These are phyloP conservation scores for Glossophaga mutica DNA, from an alignment of 2,797 vertebrate genomes.

Conservation along the genomic window DNA sequence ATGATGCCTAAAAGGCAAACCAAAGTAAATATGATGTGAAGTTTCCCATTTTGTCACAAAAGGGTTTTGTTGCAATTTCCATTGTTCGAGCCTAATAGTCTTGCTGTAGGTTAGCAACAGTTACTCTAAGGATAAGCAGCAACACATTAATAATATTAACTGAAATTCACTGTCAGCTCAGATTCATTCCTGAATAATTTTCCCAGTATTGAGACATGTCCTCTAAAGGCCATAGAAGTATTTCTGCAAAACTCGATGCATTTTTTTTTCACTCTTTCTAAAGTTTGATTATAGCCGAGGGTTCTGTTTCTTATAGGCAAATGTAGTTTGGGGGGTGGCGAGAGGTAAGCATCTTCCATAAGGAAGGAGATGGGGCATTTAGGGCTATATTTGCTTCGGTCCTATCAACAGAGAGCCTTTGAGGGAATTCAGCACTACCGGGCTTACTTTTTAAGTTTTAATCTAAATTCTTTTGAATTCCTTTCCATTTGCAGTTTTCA, in stretches of 20 bases:
- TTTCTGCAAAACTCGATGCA: constrained; percentile 66
- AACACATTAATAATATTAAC: constrained; percentile 33
- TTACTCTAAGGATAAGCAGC: background rate
- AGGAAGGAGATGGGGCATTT: constrained; percentile 73
- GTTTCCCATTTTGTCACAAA: constrained; percentile 26
- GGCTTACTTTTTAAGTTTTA: constrained; percentile 77
- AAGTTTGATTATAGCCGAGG: constrained; percentile 18
- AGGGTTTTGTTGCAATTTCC: constrained; percentile 46
- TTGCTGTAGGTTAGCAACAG: constrained; percentile 26
- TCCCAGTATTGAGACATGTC: constrained; percentile 66
- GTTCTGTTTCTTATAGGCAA: constrained; percentile 68
- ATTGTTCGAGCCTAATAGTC: constrained; percentile 1
- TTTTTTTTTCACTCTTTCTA: constrained; percentile 58
- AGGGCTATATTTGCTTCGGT: constrained; percentile 78
- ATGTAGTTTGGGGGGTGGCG: constrained; percentile 61
- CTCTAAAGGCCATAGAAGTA: constrained; percentile 61
- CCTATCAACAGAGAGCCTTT: constrained; percentile 69
- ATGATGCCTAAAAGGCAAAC: constrained; percentile 63
- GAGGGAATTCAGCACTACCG: constrained; percentile 75
- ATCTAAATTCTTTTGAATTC: constrained; percentile 86
- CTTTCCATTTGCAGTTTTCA: constrained; percentile 87
- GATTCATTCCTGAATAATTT: constrained; percentile 64
- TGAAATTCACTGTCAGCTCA: constrained; percentile 74
- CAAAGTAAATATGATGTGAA: constrained; percentile 40
- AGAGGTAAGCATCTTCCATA: constrained; percentile 75